phyloP scores from a whole-genome alignment of 2,113 vertebrate species.

The Megaceryle maxima region DNA sequence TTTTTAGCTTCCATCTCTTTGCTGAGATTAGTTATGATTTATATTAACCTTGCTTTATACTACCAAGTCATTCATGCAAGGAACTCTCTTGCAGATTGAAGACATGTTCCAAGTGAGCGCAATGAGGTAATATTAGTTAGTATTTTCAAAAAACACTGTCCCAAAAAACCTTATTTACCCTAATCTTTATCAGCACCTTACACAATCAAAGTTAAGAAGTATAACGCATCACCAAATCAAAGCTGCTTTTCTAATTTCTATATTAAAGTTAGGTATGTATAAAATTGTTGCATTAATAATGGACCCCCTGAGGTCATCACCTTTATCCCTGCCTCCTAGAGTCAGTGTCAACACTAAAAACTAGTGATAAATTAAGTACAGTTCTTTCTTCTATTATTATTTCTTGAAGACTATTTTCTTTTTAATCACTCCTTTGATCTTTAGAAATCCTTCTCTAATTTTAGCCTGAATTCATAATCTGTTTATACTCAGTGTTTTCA shows the following conservation, averaged over 20 bases:
- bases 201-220: not conserved
- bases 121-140: not conserved
- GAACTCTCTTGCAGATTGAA: not conserved
- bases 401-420: not conserved
- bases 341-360: not conserved
- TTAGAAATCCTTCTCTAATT: not conserved
- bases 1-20: conserved; percentile 58
- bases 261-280: not conserved
- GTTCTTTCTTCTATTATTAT: not conserved
- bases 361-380: not conserved
- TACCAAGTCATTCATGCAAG: not conserved
- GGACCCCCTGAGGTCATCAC: not conserved
- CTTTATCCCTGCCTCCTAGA: not conserved
- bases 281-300: not conserved
- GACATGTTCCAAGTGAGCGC: not conserved
- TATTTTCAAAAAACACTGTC: not conserved
- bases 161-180: not conserved
- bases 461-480: not conserved
- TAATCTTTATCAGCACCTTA: not conserved
- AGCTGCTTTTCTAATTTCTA: not conserved
- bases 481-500: not conserved
- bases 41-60: not conserved
- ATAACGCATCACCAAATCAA: not conserved
- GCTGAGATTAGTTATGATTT: conserved; percentile 27
- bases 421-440: not conserved